phyloP scores from a whole-genome alignment of 1,140 invertebrate species.

The Carcinoscorpius rotundicauda region DNA sequence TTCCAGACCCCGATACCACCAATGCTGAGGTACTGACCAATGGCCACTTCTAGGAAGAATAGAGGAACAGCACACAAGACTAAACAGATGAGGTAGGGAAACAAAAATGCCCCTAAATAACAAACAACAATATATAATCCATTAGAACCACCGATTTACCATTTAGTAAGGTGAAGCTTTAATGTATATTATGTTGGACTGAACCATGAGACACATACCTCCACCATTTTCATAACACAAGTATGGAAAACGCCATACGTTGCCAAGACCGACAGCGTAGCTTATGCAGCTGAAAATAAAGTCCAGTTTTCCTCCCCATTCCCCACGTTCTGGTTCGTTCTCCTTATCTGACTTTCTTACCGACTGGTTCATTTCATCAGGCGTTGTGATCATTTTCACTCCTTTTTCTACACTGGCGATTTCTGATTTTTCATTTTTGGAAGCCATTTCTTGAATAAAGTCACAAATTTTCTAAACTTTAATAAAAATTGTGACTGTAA shows the following conservation, averaged over 20 bases:
- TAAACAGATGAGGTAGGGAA: conserved; percentile 71
- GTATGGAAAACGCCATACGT: conserved; percentile 60
- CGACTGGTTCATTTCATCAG: too few relatives aligned
- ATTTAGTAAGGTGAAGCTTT: too few relatives aligned
- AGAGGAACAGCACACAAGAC: conserved; percentile 72
- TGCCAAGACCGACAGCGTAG: conserved; percentile 81
- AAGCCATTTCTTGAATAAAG: too few relatives aligned
- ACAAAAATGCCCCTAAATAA: conserved; percentile 53
- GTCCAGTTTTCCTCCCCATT: conserved; percentile 78
- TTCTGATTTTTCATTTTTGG: too few relatives aligned
- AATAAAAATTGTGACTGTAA: too few relatives aligned
- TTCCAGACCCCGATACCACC: conserved; percentile 46
- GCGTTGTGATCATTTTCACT: too few relatives aligned
- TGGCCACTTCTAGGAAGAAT: conserved; percentile 73
- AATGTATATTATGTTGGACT: too few relatives aligned
- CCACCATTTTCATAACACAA: conserved; percentile 39
- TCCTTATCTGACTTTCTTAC: conserved; percentile 13
- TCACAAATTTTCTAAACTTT: too few relatives aligned
- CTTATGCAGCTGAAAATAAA: conserved; percentile 81
- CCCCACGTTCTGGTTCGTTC: conserved; percentile 45
- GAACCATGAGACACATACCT: conserved; percentile 19
- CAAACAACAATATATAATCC: too few relatives aligned
- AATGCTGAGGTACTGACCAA: conserved; percentile 61
- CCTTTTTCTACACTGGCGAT: too few relatives aligned
- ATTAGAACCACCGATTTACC: too few relatives aligned